Evolutionary conservation across 2,888 invertebrate species (phyloP).

Genomic region (Torymus tubicola): DNA sequence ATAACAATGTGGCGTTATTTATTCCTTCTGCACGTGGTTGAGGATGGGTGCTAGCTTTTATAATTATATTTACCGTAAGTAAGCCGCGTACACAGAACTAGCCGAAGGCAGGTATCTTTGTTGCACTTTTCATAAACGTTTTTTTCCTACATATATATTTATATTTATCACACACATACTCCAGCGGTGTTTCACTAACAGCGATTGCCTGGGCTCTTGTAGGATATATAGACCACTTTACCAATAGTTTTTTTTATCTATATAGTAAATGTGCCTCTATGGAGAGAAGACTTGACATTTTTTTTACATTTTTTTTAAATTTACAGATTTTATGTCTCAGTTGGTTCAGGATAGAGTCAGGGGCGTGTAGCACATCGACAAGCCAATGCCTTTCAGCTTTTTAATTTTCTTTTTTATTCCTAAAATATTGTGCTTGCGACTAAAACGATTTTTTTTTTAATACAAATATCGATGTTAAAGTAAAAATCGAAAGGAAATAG

Average conservation of each 20-base stretch:
- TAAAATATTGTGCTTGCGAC: conserved; percentile 42
- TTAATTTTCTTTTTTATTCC: conserved; percentile 34
- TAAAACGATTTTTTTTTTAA: conserved; percentile 25
- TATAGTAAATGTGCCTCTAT: not conserved
- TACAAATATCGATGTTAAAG: not conserved
- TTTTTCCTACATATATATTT: conserved; percentile 46
- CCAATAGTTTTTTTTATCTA: not conserved
- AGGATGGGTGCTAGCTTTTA: conserved; percentile 62
- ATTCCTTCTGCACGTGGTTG: conserved; percentile 68
- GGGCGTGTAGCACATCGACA: conserved; percentile 24
- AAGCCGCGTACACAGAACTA: conserved; percentile 73
- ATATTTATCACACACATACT: conserved; percentile 24
- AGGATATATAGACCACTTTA: conserved; percentile 28
- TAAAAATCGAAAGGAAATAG: conserved; percentile 15
- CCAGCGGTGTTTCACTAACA: conserved; percentile 49
- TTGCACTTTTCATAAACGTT: conserved; percentile 62
- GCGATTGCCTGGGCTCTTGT: conserved; percentile 48
- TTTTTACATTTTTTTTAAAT: not conserved
- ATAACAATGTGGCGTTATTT: conserved; percentile 42
- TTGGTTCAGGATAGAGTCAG: conserved; percentile 30
- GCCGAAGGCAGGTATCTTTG: conserved; percentile 77
- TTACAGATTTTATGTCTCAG: not conserved
- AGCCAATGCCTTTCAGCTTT: conserved; percentile 48
- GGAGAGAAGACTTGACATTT: not conserved
- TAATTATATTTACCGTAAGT: conserved; percentile 20